phyloP scores from a whole-genome alignment of 2,113 vertebrate genomes.

The Paramormyrops kingsleyae region DNA sequence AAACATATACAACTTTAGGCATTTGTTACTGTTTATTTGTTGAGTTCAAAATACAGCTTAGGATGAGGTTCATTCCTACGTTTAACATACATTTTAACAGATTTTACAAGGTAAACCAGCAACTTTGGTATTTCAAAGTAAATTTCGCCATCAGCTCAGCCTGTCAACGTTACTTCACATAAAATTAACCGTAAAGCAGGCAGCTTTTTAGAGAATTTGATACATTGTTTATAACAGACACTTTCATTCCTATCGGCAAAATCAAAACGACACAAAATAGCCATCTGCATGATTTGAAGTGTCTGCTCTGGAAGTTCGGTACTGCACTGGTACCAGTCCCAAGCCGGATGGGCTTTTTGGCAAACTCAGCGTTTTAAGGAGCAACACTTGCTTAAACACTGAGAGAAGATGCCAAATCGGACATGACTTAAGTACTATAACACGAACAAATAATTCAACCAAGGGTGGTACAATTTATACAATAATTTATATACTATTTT shows the following conservation, averaged over 20 bases:
- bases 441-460: neutral
- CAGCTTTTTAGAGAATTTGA: neutral
- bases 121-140: neutral
- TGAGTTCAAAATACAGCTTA: neutral
- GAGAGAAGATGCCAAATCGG: neutral
- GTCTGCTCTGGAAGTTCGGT: neutral
- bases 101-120: neutral
- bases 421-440: neutral
- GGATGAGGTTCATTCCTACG: neutral
- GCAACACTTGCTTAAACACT: neutral
- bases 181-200: neutral
- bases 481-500: neutral
- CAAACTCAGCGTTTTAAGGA: neutral
- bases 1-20: neutral
- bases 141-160: neutral
- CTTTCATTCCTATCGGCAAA: neutral
- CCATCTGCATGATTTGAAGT: neutral
- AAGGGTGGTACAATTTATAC: neutral
- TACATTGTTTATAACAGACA: neutral
- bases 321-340: neutral
- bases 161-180: neutral
- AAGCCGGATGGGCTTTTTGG: neutral
- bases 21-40: neutral
- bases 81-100: neutral
- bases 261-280: neutral